Conservation (phyloP, 2,888 invertebrate genomes). For the Drosophila antonietae region DNA sequence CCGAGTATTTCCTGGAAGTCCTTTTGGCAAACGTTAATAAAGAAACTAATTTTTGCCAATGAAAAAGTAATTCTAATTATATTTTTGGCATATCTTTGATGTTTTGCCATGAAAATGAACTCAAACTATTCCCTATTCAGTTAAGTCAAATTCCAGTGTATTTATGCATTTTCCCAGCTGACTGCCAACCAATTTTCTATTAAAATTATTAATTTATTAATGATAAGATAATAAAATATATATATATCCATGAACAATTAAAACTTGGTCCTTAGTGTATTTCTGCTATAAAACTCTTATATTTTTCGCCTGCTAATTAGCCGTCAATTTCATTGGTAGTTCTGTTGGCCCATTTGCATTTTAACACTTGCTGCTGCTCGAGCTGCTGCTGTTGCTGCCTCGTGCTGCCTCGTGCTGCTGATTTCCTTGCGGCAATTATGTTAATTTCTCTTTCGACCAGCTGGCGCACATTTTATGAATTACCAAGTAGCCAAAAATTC, state of each 20-base stretch:
- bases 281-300: slow-evolving; percentile 23
- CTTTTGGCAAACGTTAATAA: not conserved
- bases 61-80: not conserved
- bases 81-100: not conserved
- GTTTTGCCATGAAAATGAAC: not conserved
- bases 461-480: slow-evolving; percentile 68
- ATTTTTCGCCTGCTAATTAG: slow-evolving; percentile 55
- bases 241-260: slow-evolving; percentile 39
- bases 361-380: slow-evolving; percentile 25
- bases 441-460: slow-evolving; percentile 59
- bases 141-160: slow-evolving; percentile 7
- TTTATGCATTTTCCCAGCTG: slow-evolving; percentile 15
- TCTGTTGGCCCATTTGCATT: slow-evolving; percentile 44
- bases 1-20: not conserved
- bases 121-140: not conserved
- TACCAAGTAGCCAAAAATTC: slow-evolving; percentile 58
- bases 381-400: not conserved
- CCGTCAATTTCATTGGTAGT: slow-evolving; percentile 21
- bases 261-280: slow-evolving; percentile 25
- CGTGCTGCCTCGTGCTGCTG: not conserved
- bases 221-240: slow-evolving; percentile 30
- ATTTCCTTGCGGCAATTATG: slow-evolving; percentile 57
- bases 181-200: slow-evolving; percentile 3
- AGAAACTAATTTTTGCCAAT: not conserved
- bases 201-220: slow-evolving; percentile 37